These are phyloP conservation scores for Nemotelus nigrinus DNA, from an alignment of 2,888 invertebrate genomes.

Conservation along the genomic window DNA sequence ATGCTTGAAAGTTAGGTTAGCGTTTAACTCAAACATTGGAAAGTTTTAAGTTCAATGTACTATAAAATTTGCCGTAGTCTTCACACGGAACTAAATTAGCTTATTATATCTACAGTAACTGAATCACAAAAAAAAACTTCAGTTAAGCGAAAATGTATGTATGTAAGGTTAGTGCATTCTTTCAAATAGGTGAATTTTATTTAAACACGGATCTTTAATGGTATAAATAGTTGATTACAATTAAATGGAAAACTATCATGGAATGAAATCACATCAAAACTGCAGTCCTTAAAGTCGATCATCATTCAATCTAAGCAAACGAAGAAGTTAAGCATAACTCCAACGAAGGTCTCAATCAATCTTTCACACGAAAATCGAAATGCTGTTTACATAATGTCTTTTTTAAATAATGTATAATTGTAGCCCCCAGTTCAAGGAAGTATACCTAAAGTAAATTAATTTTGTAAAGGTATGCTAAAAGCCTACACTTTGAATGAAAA, in stretches of 20 bases:
- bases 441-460: neutral
- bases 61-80: conserved; percentile 31
- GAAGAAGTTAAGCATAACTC: no score
- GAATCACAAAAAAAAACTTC: conserved; percentile 38
- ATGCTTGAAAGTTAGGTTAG: conserved; percentile 16
- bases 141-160: conserved; percentile 47
- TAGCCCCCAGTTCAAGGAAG: no score
- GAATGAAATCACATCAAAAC: no score
- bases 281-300: no score
- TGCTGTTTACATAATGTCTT: no score
- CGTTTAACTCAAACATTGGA: conserved; percentile 9
- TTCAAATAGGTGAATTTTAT: conserved; percentile 50
- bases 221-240: no score
- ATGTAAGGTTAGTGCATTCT: conserved; percentile 64
- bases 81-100: conserved; percentile 31
- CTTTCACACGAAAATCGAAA: no score
- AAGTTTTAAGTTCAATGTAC: neutral
- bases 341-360: no score
- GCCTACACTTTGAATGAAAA: conserved; percentile 6
- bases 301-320: no score
- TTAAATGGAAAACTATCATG: no score
- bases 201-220: conserved; percentile 37
- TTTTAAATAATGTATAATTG: no score
- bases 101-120: conserved; percentile 20
- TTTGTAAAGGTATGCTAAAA: conserved; percentile 23